Percentiles rank a stretch among this genome's conserved stretches.
Evolutionary conservation across 2,113 vertebrate genomes (phyloP).

Genomic region (Hassar affinis): DNA sequence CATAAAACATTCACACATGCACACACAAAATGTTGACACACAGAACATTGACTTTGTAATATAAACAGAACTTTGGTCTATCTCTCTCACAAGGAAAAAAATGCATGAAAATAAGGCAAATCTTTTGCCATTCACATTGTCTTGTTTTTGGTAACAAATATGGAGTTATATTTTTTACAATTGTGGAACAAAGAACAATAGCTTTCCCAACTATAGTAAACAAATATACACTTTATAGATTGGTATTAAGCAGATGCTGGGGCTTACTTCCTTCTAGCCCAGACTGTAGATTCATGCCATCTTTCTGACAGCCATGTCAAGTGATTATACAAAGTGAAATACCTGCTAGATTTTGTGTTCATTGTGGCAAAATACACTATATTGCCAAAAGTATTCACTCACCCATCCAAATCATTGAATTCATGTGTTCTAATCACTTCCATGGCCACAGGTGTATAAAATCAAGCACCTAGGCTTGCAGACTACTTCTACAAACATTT

Average conservation of each 20-base stretch:
- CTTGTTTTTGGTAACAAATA: neutral
- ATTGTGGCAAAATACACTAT: neutral
- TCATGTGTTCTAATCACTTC: no score
- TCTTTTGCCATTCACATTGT: neutral
- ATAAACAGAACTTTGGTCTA: neutral
- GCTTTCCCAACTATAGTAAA: neutral
- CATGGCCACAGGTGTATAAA: no score
- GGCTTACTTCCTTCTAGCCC: neutral
- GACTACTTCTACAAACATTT: no score
- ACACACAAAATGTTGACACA: neutral
- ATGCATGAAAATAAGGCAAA: neutral
- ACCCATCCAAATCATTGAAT: no score
- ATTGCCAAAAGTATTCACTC: no score
- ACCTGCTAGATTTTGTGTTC: neutral
- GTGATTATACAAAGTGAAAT: neutral
- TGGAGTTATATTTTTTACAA: neutral
- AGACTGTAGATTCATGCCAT: neutral
- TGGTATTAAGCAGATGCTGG: neutral
- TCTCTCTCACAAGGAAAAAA: neutral
- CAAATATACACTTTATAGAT: neutral
- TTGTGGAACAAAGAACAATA: neutral
- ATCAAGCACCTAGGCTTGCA: no score
- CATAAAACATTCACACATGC: neutral
- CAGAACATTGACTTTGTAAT: neutral
- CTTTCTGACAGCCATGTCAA: no score